Base-by-base conservation (phyloP, 2,888 invertebrate species). In the Drosophila nigricruria region DNA sequence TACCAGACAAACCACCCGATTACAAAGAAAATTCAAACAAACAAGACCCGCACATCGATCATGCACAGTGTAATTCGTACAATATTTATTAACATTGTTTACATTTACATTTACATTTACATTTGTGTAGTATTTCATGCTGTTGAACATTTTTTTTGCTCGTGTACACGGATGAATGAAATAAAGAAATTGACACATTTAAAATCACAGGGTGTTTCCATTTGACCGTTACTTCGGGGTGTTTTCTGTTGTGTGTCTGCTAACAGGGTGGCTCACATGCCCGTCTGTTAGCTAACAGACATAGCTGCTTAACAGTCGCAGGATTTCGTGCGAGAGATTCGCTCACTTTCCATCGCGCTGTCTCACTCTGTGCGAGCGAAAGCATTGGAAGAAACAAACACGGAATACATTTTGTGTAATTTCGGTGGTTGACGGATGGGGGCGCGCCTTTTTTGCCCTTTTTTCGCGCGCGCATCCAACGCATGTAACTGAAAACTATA, bases 111-210 rank as follows among this genome's bases (percentile, higher is more conserved):
- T 30, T 30, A 30, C 30, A 30, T 30, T 30, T 30, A 74, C 62
- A 77, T 75, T 78, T 74, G 73, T 88, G 77, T 78, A 75, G 66
- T 83, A 83, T 84, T 82, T 77, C 53, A 73, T 70, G 73, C 75
- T 83, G 87, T 87, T 87, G 73, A 84, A 84, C 70, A 61, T 68
- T 71, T 70, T 69, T 69, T 74, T 81, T 79, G 23, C 49, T 53
- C 69, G 57, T 85, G 77, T 82, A 86, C 70, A 88, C 78, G 77
- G 67, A 82, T 86, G 75, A 83, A 79, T 88, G 73, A 88, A 79
- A 81, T 88, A 88, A 85, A 85, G 87, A 83, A 79, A 83, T 68
- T 84, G 78, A 86, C 74, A 85, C 83, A 85, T 85, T 86, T 71
- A 77, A 84, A 65, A 23, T 25, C 32, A 53, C 18, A 47, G 2